Evolutionary conservation across 2,888 invertebrate genomes (phyloP).

Genomic region (Drosophila aldrichi): DNA sequence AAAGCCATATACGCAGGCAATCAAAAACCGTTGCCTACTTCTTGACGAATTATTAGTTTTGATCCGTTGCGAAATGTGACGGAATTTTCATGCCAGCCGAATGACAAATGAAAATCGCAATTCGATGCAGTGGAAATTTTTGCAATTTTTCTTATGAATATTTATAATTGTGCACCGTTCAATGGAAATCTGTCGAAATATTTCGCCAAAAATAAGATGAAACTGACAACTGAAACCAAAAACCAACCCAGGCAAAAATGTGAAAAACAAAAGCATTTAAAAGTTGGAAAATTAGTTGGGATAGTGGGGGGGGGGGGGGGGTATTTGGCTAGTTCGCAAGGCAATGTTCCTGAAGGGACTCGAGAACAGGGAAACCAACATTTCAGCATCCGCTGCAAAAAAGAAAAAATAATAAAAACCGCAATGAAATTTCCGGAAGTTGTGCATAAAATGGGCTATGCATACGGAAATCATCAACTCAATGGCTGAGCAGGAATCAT

Average conservation of each 20-base stretch:
- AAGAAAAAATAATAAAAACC: constrained; percentile 38
- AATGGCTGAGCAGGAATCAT: constrained; percentile 76
- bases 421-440: constrained; percentile 83
- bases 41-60: constrained; percentile 56
- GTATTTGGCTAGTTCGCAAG: neutral
- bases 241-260: constrained; percentile 12
- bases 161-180: constrained; percentile 29
- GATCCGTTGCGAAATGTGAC: constrained; percentile 7
- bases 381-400: constrained; percentile 65
- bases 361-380: constrained; percentile 35
- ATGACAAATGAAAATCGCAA: constrained; percentile 3
- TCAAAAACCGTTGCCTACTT: constrained; percentile 56
- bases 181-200: constrained; percentile 19
- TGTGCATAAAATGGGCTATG: constrained; percentile 83
- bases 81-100: constrained; percentile 20
- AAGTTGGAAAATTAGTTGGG: constrained; percentile 17
- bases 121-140: constrained; percentile 12
- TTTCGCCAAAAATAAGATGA: neutral
- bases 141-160: constrained; percentile 29
- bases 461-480: constrained; percentile 84
- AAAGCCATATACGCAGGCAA: constrained; percentile 10
- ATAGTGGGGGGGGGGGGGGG: too few relatives aligned
- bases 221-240: neutral
- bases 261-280: constrained; percentile 37
- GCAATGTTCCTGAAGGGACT: constrained; percentile 5